Evolutionary conservation across 2,797 vertebrate species (phyloP).

Genomic region (Notamacropus eugenii): DNA sequence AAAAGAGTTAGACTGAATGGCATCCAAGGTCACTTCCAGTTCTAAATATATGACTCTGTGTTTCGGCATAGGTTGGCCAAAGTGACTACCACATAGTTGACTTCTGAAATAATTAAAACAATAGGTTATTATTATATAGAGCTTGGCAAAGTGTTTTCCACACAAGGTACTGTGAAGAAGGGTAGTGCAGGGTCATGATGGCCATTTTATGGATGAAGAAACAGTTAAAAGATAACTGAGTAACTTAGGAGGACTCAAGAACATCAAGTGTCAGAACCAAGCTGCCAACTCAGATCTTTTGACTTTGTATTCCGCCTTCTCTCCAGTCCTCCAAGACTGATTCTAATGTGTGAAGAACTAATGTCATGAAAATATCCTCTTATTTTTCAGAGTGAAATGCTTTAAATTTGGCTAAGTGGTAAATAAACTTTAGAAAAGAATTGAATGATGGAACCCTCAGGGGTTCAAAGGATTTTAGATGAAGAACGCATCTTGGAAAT

Average conservation of each 20-base stretch:
- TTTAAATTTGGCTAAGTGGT: not conserved
- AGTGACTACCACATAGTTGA: not conserved
- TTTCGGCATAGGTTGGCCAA: not conserved
- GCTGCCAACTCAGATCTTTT: not conserved
- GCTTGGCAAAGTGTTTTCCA: not conserved
- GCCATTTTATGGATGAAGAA: not conserved
- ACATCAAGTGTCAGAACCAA: not conserved
- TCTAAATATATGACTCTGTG: not conserved
- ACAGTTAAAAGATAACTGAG: not conserved
- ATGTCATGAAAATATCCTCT: not conserved
- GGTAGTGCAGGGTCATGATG: not conserved
- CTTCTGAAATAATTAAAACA: not conserved
- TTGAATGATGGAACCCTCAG: not conserved
- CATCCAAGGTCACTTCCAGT: not conserved
- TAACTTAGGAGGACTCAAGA: not conserved
- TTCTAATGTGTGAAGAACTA: not conserved
- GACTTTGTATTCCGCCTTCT: not conserved
- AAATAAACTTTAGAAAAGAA: not conserved
- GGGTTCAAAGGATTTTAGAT: not conserved
- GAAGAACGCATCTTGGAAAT: not conserved
- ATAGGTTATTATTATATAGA: not conserved
- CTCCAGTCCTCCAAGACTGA: not conserved
- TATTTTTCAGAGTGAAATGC: not conserved
- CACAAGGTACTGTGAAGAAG: not conserved
- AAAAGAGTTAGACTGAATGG: not conserved